phyloP scores from a whole-genome alignment of 2,113 vertebrate genomes.

The Sardina pilchardus region DNA sequence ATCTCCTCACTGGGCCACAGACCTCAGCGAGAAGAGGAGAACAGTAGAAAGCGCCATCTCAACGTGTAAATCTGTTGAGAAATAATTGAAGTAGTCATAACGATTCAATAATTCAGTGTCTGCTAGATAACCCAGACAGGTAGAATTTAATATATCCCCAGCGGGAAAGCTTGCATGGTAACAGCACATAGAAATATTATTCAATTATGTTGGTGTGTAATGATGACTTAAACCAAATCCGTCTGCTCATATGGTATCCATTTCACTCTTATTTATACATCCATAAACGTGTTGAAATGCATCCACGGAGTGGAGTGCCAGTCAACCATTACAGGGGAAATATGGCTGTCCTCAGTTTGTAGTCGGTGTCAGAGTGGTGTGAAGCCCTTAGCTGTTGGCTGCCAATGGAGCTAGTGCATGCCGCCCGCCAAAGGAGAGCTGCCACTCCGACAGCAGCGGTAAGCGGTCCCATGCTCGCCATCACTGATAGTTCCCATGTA shows the following conservation, averaged over 20 bases:
- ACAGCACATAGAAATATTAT: background rate
- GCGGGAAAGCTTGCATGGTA: background rate
- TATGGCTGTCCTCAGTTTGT: background rate
- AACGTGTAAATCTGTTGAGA: background rate
- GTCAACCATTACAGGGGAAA: background rate
- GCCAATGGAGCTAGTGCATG: slow-evolving; percentile 6
- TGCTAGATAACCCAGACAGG: background rate
- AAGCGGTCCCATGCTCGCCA: slow-evolving; percentile 1
- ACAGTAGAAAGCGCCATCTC: background rate
- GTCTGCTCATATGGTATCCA: background rate
- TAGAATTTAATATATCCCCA: too few species aligned
- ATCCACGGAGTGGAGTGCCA: background rate
- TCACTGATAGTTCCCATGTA: slow-evolving; percentile 28
- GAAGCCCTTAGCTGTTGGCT: background rate
- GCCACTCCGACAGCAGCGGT: slow-evolving; percentile 27
- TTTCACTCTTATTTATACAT: background rate
- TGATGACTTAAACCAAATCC: background rate
- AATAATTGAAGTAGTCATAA: background rate
- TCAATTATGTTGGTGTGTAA: background rate
- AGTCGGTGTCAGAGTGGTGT: background rate
- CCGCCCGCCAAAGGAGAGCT: slow-evolving; percentile 9
- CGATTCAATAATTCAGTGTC: background rate
- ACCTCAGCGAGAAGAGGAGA: background rate
- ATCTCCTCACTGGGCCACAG: background rate
- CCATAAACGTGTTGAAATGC: background rate